A percentile compares a stretch with the other conserved stretches of the same genome.
These are phyloP conservation scores for Clunio marinus DNA, from an alignment of 2,888 invertebrate species.

Conservation along the genomic window DNA sequence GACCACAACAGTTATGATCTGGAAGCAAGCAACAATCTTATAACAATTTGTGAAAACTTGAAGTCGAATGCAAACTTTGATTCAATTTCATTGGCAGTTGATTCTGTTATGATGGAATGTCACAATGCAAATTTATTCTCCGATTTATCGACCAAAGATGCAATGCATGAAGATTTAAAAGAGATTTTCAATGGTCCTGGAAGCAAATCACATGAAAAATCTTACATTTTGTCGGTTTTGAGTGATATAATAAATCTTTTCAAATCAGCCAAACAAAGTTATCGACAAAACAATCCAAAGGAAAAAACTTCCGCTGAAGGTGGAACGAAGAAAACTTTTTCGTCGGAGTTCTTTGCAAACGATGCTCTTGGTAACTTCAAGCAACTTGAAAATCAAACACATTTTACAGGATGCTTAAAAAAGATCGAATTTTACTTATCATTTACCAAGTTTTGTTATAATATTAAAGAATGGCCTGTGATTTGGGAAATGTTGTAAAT, in stretches of 20 bases:
- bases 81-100: conserved; percentile 58
- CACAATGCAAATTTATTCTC: conserved; percentile 51
- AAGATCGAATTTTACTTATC: conserved; percentile 71
- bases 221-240: conserved; percentile 61
- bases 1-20: conserved; percentile 60
- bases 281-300: conserved; percentile 42
- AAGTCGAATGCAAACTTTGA: conserved; percentile 61
- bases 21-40: conserved; percentile 59
- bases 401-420: conserved; percentile 53
- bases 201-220: conserved; percentile 49
- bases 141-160: conserved; percentile 56
- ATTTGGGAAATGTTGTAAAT: neutral
- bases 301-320: conserved; percentile 42
- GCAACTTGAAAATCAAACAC: conserved; percentile 54
- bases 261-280: conserved; percentile 49
- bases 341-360: conserved; percentile 53
- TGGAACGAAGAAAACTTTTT: conserved; percentile 42
- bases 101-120: conserved; percentile 61
- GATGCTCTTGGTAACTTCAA: conserved; percentile 57
- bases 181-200: conserved; percentile 61
- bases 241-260: conserved; percentile 63
- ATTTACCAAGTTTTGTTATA: conserved; percentile 52
- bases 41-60: conserved; percentile 60
- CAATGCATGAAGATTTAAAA: conserved; percentile 60
- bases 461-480: neutral